phyloP scores from a whole-genome alignment of 1,140 invertebrate genomes.

The Pachypeltis micranthus region DNA sequence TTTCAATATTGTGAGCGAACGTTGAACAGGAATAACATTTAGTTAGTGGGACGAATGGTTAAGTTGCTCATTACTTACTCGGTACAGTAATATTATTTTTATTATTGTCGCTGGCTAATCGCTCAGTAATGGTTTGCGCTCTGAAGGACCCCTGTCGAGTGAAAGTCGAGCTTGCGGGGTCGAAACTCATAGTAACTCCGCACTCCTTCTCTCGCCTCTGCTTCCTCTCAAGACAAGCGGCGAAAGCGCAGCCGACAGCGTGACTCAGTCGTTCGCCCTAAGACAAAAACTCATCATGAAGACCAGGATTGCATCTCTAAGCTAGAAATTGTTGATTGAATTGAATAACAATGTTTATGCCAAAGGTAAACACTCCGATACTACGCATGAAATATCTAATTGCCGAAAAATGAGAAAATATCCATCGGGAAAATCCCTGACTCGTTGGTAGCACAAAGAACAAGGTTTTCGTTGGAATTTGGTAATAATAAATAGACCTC shows the following conservation, averaged over 20 bases:
- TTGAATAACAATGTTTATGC: no score
- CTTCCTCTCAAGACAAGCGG: constrained; percentile 93
- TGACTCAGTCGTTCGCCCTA: constrained; percentile 93
- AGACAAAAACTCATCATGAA: constrained; percentile 11
- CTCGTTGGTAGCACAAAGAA: neutral
- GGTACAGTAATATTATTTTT: constrained; percentile 22
- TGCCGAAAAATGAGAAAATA: no score
- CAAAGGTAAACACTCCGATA: no score
- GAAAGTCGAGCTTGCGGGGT: constrained; percentile 86
- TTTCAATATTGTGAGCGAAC: no score
- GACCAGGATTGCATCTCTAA: no score
- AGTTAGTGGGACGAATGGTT: no score
- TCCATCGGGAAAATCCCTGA: neutral
- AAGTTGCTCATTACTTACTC: constrained; percentile 13
- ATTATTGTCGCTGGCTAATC: constrained; percentile 41
- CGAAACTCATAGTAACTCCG: constrained; percentile 86
- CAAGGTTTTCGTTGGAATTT: neutral
- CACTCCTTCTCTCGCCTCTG: constrained; percentile 95
- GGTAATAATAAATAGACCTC: constrained; percentile 27
- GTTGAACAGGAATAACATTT: no score
- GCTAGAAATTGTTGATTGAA: no score
- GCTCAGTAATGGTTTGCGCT: constrained; percentile 66
- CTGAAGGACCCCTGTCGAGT: constrained; percentile 86
- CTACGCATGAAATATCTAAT: no score
- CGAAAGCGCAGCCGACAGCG: constrained; percentile 98